phyloP scores from a whole-genome alignment of 2,888 invertebrate genomes.

The Philopedon plagiatum region DNA sequence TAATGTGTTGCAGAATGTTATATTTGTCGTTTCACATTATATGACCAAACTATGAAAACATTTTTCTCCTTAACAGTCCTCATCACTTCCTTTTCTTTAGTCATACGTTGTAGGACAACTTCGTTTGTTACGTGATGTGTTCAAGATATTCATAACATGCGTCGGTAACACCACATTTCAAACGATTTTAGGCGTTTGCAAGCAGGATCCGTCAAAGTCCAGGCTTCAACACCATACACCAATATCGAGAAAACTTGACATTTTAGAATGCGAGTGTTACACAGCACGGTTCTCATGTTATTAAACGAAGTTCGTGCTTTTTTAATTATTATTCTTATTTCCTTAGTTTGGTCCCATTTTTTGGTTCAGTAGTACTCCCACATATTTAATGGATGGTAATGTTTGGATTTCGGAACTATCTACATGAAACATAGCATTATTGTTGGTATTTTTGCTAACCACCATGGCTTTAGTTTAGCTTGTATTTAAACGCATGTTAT shows the following conservation, averaged over 20 bases:
- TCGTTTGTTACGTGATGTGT: constrained; percentile 11
- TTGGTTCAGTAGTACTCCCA: not conserved
- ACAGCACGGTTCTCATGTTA: not conserved
- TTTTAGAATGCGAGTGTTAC: not conserved
- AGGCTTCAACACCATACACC: constrained; percentile 18
- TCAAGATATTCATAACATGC: constrained; percentile 7
- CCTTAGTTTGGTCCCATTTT: not conserved
- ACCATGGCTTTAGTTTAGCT: too few species aligned
- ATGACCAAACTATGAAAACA: too few species aligned
- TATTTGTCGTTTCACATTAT: too few species aligned
- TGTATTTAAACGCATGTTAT: too few species aligned
- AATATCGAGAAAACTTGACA: constrained; percentile 2
- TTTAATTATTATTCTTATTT: not conserved
- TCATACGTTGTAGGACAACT: not conserved
- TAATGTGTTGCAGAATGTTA: too few species aligned
- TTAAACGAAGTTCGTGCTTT: not conserved
- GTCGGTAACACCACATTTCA: constrained; percentile 22
- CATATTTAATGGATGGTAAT: too few species aligned
- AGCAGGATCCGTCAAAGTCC: not conserved
- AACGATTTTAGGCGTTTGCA: not conserved
- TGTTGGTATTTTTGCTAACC: too few species aligned
- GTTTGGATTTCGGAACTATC: too few species aligned
- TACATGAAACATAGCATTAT: too few species aligned
- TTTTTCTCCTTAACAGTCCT: not conserved
- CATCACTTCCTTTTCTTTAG: not conserved